Evolutionary conservation across 1,140 invertebrate genomes (phyloP), one percentile per base, ranked within the genome.

Genomic region (Coenobita brevimanus): DNA sequence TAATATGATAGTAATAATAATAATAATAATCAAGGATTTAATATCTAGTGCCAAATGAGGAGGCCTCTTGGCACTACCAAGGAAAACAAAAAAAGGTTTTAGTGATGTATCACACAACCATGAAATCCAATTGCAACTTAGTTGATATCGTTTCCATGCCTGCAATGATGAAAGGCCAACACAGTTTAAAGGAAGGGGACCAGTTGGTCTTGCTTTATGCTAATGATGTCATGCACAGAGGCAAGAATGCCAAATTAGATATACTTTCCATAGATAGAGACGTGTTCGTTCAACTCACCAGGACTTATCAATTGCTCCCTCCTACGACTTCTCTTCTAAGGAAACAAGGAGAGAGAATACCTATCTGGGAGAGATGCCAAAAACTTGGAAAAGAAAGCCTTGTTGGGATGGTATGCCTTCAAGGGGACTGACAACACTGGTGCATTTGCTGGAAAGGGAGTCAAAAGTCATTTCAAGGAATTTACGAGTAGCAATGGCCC

Each of bases 361-460:
- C 27, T 15, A 75, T 75, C 10, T 75, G 10, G 10, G 71, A 75
- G 38, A 75, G 71, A 10, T 75, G 36, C 8, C 10, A 36, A 15
- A 75, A 75, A 41, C 71, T 75, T 24, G 38, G 71, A 3, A 75
- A 75, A 15, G 71, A 75, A 75, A 75, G 64, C 64, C 6, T 24
- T 67, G 64, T 6, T 33, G 64, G 64, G 64, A 67, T 67, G n/a
- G 64, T 67, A 67, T 67, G 62, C 62, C 62, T 67, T 67, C 62
- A 67, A 67, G 8, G 62, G 62, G 30, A 67, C 62, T 67, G 62
- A 67, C 62, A 67, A 67, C 62, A 67, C 30, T 67, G 62, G 62
- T 24, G 30, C 62, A 67, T 75, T 75, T 75, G 71, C 71, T 33
- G 38, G 71, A 33, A 75, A 75, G 36, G 71, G 71, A 75, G 71